Base-by-base conservation (phyloP, 2,797 vertebrate species). In the Tenualosa thibaudeaui region DNA sequence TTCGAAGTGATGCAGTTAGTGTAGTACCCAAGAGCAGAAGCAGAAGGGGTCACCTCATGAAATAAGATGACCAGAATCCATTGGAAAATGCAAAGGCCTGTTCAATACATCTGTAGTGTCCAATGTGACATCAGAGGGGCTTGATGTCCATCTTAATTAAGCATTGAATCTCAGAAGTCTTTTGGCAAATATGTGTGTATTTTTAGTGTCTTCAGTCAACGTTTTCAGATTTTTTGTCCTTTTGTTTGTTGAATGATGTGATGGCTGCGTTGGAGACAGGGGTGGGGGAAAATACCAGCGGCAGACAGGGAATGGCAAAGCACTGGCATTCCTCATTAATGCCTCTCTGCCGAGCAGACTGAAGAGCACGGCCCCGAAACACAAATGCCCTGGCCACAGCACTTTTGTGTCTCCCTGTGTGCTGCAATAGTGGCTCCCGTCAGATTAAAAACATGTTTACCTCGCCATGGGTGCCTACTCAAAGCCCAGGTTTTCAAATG, bases 301-400 rank as follows among this genome's bases (percentile, higher is more conserved):
- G 83, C 88, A 90, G 87, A 90, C 91, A 85, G 31, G 90, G 92
- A 91, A 89, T 88, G 92, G 89, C 58, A 85, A 87, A 92, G 90
- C 89, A 81, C 15, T 87, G 88, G 90, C 92, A 94, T 94, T 94
- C 92, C 94, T 93, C 89, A 92, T 95, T 93, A 93, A 89, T 92
- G 90, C 92, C 92, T 89, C 92, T 94, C 92, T 93, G 90, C 85
- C 86, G 90, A 92, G 92, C 92, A 92, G 81, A 86, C 85, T 89
- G 89, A 86, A 90, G 90, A 90, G 86, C 89, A 84, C 68, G 81
- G 86, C 37, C 71, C 65, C 86, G 78, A 22, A 89, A 84, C 84
- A 91, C 89, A 91, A 89, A 90, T 88, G 85, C 81, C 26, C 84
- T 5, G 84, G 46, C 54, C 87, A 31, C 60, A 68, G 54, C 49